A percentile compares a stretch with the other conserved stretches of the same genome.
These are phyloP conservation scores for Lissonota sp. DNA, from an alignment of 2,888 invertebrate species.

Conservation along the genomic window DNA sequence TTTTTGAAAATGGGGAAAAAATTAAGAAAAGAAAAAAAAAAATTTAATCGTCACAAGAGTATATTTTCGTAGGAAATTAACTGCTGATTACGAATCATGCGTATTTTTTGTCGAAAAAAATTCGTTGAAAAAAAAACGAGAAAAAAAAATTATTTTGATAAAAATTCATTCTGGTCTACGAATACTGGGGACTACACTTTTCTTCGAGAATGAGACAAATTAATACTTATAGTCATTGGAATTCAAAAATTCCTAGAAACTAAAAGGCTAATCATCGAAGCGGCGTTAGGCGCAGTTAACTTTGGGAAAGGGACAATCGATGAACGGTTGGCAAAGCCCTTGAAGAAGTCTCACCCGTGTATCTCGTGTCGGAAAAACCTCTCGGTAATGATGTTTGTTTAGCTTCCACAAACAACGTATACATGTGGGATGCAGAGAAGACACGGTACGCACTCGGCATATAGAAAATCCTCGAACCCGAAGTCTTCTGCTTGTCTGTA, in stretches of 20 bases:
- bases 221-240: too few species aligned
- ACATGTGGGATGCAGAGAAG: background rate
- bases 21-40: too few species aligned
- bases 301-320: slow-evolving; percentile 1
- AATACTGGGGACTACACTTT: too few species aligned
- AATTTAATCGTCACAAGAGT: too few species aligned
- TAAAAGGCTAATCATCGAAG: background rate
- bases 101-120: too few species aligned
- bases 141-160: too few species aligned
- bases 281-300: background rate
- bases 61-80: too few species aligned
- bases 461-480: slow-evolving; percentile 24
- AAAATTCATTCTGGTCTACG: too few species aligned
- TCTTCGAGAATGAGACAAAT: too few species aligned
- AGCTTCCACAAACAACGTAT: slow-evolving; percentile 68
- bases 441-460: slow-evolving; percentile 23
- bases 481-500: background rate
- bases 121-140: too few species aligned
- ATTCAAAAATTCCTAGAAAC: background rate
- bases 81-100: too few species aligned
- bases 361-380: slow-evolving; percentile 52
- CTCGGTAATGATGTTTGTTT: slow-evolving; percentile 81
- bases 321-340: slow-evolving; percentile 28
- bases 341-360: background rate
- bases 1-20: too few species aligned